A percentile compares a stretch with the other conserved stretches of the same genome.
phyloP scores from a whole-genome alignment of 2,888 invertebrate species.

The Aplocera efformata region DNA sequence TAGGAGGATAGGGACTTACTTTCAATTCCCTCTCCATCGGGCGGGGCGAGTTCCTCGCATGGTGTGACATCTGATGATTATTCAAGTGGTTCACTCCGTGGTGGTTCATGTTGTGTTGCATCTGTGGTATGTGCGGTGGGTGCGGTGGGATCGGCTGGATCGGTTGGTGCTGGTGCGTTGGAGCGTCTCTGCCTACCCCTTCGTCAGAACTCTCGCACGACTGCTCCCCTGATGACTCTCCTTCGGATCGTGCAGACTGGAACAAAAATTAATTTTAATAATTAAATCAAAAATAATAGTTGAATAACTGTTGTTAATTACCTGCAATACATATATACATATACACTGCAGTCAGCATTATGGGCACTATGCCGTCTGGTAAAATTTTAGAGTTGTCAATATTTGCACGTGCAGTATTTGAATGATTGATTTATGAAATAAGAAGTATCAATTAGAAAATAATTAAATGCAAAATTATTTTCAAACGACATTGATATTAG shows the following conservation, averaged over 20 bases:
- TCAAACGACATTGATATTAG: too few species aligned
- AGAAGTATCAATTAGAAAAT: too few species aligned
- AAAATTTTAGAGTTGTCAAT: too few species aligned
- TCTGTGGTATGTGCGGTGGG: slow-evolving; percentile 41
- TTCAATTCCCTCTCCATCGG: slow-evolving; percentile 66
- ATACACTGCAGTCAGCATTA: too few species aligned
- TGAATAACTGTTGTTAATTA: too few species aligned
- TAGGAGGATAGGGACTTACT: slow-evolving; percentile 36
- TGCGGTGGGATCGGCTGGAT: slow-evolving; percentile 35
- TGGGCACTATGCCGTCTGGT: too few species aligned
- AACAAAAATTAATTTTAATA: slow-evolving; percentile 23
- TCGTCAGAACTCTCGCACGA: slow-evolving; percentile 75
- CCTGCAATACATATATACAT: too few species aligned
- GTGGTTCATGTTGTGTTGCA: slow-evolving; percentile 48
- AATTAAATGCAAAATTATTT: too few species aligned
- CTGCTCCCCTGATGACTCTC: slow-evolving; percentile 71
- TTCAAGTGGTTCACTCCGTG: slow-evolving; percentile 31
- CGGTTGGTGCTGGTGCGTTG: slow-evolving; percentile 50
- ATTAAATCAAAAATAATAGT: too few species aligned
- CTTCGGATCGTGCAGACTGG: slow-evolving; percentile 72
- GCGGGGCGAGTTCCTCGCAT: slow-evolving; percentile 63
- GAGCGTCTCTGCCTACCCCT: slow-evolving; percentile 68
- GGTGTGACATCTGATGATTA: slow-evolving; percentile 48
- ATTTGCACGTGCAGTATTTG: too few species aligned
- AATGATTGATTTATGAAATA: too few species aligned